Base-by-base conservation (phyloP, 2,113 vertebrate species). In the Amia ocellicauda region DNA sequence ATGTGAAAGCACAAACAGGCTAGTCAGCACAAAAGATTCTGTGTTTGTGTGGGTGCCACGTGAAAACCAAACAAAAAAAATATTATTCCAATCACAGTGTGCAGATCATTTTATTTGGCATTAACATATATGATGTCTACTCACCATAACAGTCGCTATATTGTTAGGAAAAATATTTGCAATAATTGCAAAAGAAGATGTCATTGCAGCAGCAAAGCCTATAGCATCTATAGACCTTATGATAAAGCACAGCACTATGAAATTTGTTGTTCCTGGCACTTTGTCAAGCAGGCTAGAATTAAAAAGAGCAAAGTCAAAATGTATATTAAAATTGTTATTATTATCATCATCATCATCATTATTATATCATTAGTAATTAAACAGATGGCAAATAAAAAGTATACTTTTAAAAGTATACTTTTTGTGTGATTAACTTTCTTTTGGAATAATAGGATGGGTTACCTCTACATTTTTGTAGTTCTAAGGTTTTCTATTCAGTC, bases 71-170 rank as follows among this genome's bases (percentile, higher is more conserved):
- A 66, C 3, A 26, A 3, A 68, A 54, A 31, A 1, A 62, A 10
- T 7, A 26, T 19, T 29, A 40, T 17, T 42, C 49, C 31, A 67
- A 66, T 8, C 0, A 2, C n/a, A 2, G 67, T 78, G 50, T 68
- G 29, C 74, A 49, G 66, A 60, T 75, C 71, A 74, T 55, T 57
- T 58, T 51, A 64, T 49, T 57, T 52, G 26, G 74, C 31, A 67
- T 78, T 67, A 63, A 77, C 42, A 68, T 62, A 13, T 36, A 31
- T 31, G 28, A 58, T 72, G 67, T 41, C 54, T 68, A 85, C 93
- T 87, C 87, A 98, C 96, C 92, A 98, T 0, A 47, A 97, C 91
- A 70, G 94, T 98, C 1, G 93, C 95, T 80, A 98, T 89, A 60
- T 92, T 96, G 77, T 86, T 83, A 22, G 95, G 96, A 79, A 98